Conservation (phyloP, 2,888 invertebrate genomes). For the Conchocele bisecta region DNA sequence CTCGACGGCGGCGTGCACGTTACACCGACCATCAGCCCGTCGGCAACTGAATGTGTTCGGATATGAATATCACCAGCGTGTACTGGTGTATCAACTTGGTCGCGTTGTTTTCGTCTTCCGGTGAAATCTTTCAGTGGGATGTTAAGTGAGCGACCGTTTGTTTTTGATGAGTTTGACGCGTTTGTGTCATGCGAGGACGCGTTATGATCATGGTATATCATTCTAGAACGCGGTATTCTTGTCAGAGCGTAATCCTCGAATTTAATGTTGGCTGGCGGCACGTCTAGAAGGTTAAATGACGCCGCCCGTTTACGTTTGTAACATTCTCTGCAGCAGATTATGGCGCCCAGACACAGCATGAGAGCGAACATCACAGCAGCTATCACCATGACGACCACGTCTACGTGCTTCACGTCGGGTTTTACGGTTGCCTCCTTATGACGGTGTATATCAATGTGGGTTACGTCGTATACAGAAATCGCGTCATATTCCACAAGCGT, state of each 20-base stretch:
- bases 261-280: constrained; percentile 65
- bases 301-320: constrained; percentile 65
- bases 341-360: constrained; percentile 59
- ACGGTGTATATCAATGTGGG: too few species aligned
- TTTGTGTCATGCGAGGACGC: too few species aligned
- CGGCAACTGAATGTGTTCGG: constrained; percentile 60
- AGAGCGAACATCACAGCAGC: constrained; percentile 66
- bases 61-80: constrained; percentile 58
- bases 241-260: constrained; percentile 72
- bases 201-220: constrained; percentile 62
- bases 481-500: constrained; percentile 41
- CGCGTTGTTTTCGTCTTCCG: not conserved
- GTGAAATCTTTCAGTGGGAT: not conserved
- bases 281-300: constrained; percentile 68
- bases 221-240: constrained; percentile 66
- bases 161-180: not conserved
- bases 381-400: constrained; percentile 70
- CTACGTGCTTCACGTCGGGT: constrained; percentile 55
- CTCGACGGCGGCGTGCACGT: constrained; percentile 48
- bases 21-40: constrained; percentile 67
- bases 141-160: not conserved
- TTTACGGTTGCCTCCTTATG: too few species aligned
- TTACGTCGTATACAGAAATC: constrained; percentile 16
- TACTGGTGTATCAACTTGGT: not conserved
- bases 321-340: constrained; percentile 65